These are phyloP conservation scores for Mus spicilegus DNA, from an alignment of 2,113 vertebrate genomes.

Conservation along the genomic window DNA sequence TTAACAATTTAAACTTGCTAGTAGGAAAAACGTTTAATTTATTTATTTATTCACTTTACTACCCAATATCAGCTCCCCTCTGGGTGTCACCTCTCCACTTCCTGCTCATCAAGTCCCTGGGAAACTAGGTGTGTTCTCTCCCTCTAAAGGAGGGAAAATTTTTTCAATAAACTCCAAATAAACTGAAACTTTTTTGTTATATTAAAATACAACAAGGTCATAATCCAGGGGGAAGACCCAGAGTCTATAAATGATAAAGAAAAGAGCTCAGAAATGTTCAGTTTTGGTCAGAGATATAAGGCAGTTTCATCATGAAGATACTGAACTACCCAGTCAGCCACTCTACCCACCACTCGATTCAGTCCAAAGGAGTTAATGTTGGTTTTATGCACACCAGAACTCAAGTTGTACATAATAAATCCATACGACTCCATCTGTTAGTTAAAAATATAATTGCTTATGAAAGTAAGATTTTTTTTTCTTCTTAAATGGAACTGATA, in stretches of 20 bases:
- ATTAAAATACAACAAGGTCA: background rate
- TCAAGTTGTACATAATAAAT: background rate
- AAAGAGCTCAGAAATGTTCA: constrained; percentile 11
- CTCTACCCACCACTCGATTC: background rate
- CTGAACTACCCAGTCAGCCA: background rate
- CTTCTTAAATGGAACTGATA: constrained; percentile 11
- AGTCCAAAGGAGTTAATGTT: background rate
- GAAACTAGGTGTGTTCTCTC: too few species aligned
- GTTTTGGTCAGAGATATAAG: constrained; percentile 7
- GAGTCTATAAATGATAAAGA: background rate
- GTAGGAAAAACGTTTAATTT: background rate
- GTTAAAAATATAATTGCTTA: background rate
- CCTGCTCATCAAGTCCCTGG: too few species aligned
- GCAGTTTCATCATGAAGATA: background rate
- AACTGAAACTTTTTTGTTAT: background rate
- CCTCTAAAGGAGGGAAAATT: background rate
- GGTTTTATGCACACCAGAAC: background rate
- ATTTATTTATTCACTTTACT: too few species aligned
- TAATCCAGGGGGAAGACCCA: background rate
- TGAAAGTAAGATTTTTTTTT: constrained; percentile 17
- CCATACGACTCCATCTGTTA: background rate
- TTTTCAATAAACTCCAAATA: constrained; percentile 31
- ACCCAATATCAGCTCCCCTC: too few species aligned
- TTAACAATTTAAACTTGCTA: background rate
- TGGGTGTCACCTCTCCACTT: too few species aligned